Base-by-base conservation (phyloP, 2,113 vertebrate genomes). In the Prietella phreatophila region DNA sequence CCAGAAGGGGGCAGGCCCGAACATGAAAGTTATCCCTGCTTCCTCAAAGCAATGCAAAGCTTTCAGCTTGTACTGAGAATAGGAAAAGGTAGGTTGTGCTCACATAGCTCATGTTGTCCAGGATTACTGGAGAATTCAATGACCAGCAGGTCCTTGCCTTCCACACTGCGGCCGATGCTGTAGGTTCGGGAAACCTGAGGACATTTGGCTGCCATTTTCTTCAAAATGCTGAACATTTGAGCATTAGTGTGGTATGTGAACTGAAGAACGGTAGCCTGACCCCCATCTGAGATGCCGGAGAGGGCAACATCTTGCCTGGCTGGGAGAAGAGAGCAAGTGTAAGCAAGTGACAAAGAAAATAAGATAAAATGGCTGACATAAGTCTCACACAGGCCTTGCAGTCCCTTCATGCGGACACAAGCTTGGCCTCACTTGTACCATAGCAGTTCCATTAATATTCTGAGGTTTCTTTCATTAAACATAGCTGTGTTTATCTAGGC, bases 41-140 rank as follows among this genome's bases (percentile, higher is more conserved):
- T 55, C 6, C 27, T 33, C 76, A 67, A 36, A 81, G 42, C 8
- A 69, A 42, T 58, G 11, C 47, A 76, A 87, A 61, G 19, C 1
- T 30, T 55, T 61, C 33, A 6, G n/a, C 30, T 39, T 13, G 33
- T 82, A 39, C 20, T 42, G 33, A 60, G 13, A 65, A 78, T 14
- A 47, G 15, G 33, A 19, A 83, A 78, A 78, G 3, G 25, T 47
- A 19, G 9, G 4, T 58, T 81, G 50, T 87, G 81, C 98, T 97
- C 94, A 99, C 98, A 87, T 39, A 97, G 91, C 80, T 99, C 97
- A 0, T 99, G 98, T 30, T 96, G 95, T 86, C 98, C 98, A 0
- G 98, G 98, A 82, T 97, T 98, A 87, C 90, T 90, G 3, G 96
- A 97, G 94, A 99, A 97, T 92, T 99, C 98, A 9, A 99, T 97